A percentile compares a stretch with the other conserved stretches of the same genome.
These are phyloP conservation scores for Rostratula benghalensis DNA, from an alignment of 2,113 vertebrate species.

Conservation along the genomic window DNA sequence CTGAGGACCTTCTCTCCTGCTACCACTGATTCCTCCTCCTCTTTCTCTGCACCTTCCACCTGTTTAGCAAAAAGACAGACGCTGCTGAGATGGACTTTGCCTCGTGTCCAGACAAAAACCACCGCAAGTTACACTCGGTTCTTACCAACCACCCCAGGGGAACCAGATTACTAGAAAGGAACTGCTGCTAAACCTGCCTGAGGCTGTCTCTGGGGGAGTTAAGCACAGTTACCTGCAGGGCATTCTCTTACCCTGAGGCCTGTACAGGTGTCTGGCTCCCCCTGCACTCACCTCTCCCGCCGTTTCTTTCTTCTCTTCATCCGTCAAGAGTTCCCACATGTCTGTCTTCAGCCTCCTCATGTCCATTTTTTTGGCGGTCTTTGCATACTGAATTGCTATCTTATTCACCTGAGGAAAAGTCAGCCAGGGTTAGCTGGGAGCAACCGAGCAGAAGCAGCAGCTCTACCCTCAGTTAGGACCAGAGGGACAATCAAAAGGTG, in stretches of 20 bases:
- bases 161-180: background rate
- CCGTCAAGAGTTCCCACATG: constrained; percentile 88
- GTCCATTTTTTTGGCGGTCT: constrained; percentile 92
- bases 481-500: background rate
- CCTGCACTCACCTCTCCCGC: constrained; percentile 15
- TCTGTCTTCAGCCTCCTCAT: constrained; percentile 88
- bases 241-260: background rate
- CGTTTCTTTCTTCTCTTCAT: background rate
- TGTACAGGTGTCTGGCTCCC: accelerated
- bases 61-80: background rate
- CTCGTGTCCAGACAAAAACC: background rate
- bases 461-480: background rate
- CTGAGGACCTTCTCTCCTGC: constrained; percentile 60
- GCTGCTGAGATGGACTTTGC: background rate
- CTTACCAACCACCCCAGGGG: background rate
- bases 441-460: background rate
- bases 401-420: constrained; percentile 82
- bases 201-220: background rate
- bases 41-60: background rate
- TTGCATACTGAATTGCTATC: constrained; percentile 89
- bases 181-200: background rate
- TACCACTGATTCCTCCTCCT: accelerated
- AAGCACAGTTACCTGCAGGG: background rate
- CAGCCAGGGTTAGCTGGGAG: background rate
- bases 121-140: too few species aligned